Base-by-base conservation (phyloP, 2,113 vertebrate genomes). In the Anguilla japonica region DNA sequence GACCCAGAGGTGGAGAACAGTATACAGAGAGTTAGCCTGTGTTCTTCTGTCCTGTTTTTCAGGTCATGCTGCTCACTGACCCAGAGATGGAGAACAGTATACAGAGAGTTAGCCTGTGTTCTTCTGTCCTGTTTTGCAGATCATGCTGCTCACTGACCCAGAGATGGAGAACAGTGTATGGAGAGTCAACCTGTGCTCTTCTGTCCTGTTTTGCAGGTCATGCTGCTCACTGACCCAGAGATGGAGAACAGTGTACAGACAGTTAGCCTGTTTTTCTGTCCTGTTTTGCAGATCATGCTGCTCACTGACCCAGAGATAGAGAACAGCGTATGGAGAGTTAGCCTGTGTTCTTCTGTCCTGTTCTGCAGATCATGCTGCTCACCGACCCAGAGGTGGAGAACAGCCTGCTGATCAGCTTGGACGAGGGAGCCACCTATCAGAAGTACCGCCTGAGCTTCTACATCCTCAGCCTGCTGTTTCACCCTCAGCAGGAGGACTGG, bases 321-420 rank as follows among this genome's bases (percentile, higher is more conserved):
- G 91, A 99, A 96, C 94, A 98, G 97, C n/a, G 16, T 91, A 86
- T 9, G 9, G 43, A 46, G 11, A 13, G 1, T 53, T 14, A 53
- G 50, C 50, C 50, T 14, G 13, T 14, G 50, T 53, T 53, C 11
- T 53, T 14, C 50, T 53, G 50, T 91, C 82, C 83, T 89, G 86
- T 92, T 92, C 87, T 57, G 20, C 86, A 99, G 98, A 99, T 99
- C 90, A 98, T 99, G 98, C 92, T 99, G 75, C 94, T 98, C 91
- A 99, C 97, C 60, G 98, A 99, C 94, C 97, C 97, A 1, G 98
- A 98, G 95, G 96, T 99, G 89, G 97, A 99, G 91, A 99, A 96
- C 94, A 98, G 97, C 26, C 94, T 99, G 87, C 92, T 99, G 93
- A 98, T 99, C 95, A 99, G 98, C 93, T 97, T 97, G 34, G 97